Evolutionary conservation across 2,113 vertebrate species (phyloP).

Genomic region (Pao palembangensis): DNA sequence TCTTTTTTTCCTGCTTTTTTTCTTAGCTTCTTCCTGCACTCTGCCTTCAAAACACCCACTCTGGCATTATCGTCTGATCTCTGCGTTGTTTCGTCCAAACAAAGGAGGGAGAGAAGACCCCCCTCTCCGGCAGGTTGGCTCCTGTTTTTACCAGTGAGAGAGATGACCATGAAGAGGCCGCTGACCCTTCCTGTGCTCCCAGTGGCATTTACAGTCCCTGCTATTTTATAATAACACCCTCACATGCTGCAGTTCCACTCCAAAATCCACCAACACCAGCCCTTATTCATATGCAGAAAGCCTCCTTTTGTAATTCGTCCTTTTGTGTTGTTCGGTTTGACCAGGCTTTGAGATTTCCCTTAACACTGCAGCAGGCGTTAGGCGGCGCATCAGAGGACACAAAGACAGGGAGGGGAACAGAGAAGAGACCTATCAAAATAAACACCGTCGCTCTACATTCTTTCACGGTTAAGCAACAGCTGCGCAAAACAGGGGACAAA

Average conservation of each 20-base stretch:
- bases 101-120: conserved; percentile 10
- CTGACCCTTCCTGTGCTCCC: conserved; percentile 34
- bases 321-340: not conserved
- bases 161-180: conserved; percentile 44
- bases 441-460: conserved; percentile 46
- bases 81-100: conserved; percentile 35
- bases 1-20: conserved; percentile 1
- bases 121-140: conserved; percentile 35
- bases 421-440: conserved; percentile 54
- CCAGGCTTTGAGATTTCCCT: conserved; percentile 3
- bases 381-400: conserved; percentile 32
- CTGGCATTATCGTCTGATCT: not conserved
- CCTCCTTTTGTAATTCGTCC: conserved; percentile 12
- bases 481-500: conserved; percentile 69
- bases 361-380: conserved; percentile 33
- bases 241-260: conserved; percentile 36
- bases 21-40: conserved; percentile 10
- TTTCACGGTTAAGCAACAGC: conserved; percentile 62
- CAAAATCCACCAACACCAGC: conserved; percentile 38
- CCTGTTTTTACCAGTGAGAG: conserved; percentile 40
- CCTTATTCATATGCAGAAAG: not conserved
- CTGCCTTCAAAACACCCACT: conserved; percentile 30
- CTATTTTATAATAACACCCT: conserved; percentile 42
- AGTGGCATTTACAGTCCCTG: conserved; percentile 52
- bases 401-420: not conserved